Conservation (phyloP, 2,113 vertebrate species). For the Dolichallabes microphthalmus region DNA sequence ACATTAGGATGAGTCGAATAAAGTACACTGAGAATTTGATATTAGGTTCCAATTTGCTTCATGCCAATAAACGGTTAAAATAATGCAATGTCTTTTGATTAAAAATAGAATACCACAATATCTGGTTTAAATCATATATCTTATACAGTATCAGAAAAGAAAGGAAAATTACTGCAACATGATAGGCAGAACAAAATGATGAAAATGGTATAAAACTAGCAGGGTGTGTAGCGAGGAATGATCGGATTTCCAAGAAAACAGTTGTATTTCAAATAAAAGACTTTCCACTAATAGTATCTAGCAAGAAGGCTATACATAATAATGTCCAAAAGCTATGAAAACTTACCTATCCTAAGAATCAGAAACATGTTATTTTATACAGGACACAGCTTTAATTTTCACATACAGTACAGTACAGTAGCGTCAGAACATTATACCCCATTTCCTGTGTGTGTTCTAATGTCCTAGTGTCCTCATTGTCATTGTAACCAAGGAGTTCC, state of each 20-base stretch:
- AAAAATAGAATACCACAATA: slow-evolving; percentile 14
- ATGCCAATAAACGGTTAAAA: slow-evolving; percentile 3
- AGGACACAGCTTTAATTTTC: not conserved
- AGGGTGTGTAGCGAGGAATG: not conserved
- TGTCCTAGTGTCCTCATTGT: slow-evolving; percentile 17
- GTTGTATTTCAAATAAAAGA: not conserved
- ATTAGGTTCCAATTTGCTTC: not conserved
- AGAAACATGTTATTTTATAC: slow-evolving; percentile 1
- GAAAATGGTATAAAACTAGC: not conserved
- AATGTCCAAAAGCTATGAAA: not conserved
- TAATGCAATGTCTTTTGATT: not conserved
- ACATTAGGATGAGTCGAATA: not conserved
- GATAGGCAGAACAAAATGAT: not conserved
- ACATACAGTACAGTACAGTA: not conserved
- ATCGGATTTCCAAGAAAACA: not conserved
- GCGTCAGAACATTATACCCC: slow-evolving; percentile 29
- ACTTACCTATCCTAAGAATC: not conserved
- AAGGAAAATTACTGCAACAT: not conserved
- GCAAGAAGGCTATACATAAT: not conserved
- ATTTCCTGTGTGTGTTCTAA: slow-evolving; percentile 51
- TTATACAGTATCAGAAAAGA: not conserved
- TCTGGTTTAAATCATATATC: slow-evolving; percentile 11
- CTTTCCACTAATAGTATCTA: not conserved
- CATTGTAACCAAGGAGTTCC: slow-evolving; percentile 40
- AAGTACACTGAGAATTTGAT: not conserved